These are phyloP conservation scores for Platycheirus rosarum DNA, from an alignment of 2,888 invertebrate genomes.

Conservation along the genomic window DNA sequence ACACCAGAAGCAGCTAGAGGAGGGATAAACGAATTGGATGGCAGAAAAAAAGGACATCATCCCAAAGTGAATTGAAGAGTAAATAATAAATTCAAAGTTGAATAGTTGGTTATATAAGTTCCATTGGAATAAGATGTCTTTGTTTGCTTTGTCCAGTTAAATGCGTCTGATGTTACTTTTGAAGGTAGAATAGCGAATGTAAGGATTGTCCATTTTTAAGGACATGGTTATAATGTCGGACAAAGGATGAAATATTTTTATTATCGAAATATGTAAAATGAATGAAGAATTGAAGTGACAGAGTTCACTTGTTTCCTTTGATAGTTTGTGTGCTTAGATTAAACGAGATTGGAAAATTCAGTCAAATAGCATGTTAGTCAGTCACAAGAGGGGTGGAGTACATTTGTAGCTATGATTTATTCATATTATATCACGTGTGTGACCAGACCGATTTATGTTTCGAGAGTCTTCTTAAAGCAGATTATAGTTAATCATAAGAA, in stretches of 20 bases:
- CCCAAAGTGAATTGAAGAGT: conserved; percentile 52
- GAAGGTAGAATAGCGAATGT: background rate
- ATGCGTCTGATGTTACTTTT: conserved; percentile 1
- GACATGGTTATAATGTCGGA: background rate
- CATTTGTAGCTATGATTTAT: too few species aligned
- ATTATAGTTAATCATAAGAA: too few species aligned
- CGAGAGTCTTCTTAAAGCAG: too few species aligned
- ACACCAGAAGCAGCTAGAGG: background rate
- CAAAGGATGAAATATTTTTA: background rate
- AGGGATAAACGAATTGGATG: conserved; percentile 7
- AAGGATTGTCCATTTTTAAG: background rate
- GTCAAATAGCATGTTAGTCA: too few species aligned
- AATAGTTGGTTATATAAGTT: conserved; percentile 52
- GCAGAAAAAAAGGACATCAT: conserved; percentile 32
- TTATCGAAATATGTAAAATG: too few species aligned
- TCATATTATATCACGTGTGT: too few species aligned
- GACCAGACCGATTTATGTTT: too few species aligned
- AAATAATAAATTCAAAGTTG: conserved; percentile 60
- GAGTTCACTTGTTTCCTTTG: too few species aligned
- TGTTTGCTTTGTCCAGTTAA: conserved; percentile 25
- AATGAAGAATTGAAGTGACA: too few species aligned
- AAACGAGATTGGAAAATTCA: too few species aligned
- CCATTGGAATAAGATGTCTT: conserved; percentile 38
- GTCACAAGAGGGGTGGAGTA: too few species aligned
- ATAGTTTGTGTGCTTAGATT: too few species aligned